Percentiles rank a stretch among this genome's conserved stretches.
These are phyloP conservation scores for Chrysemys picta DNA, from an alignment of 2,113 vertebrate genomes.

Conservation along the genomic window DNA sequence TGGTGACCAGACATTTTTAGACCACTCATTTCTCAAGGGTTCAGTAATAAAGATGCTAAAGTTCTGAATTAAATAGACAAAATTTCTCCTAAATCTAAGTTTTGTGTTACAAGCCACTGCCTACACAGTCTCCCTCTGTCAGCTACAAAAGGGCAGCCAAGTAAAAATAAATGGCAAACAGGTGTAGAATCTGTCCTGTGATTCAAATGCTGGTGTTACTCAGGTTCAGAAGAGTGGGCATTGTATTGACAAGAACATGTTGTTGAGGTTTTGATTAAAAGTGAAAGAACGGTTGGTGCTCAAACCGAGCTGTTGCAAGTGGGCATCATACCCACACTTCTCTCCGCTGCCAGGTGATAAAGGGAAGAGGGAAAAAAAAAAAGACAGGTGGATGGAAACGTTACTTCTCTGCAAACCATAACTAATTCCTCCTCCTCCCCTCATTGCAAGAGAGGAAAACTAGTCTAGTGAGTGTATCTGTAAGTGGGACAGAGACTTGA, in stretches of 20 bases:
- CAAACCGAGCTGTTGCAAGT: too few species aligned
- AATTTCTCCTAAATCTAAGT: too few species aligned
- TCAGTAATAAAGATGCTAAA: too few species aligned
- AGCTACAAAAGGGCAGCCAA: neutral
- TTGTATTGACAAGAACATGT: neutral
- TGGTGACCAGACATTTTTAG: too few species aligned
- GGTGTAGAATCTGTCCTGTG: neutral
- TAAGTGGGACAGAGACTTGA: too few species aligned
- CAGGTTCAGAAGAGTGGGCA: neutral
- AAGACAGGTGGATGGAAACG: neutral
- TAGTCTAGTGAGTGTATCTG: too few species aligned
- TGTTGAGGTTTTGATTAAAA: too few species aligned
- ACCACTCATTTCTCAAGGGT: too few species aligned
- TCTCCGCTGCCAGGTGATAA: neutral
- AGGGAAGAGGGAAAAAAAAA: neutral
- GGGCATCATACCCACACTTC: neutral
- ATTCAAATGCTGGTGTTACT: neutral
- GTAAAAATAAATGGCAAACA: neutral
- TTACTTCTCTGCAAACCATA: neutral
- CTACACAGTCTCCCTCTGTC: neutral
- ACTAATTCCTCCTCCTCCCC: too few species aligned
- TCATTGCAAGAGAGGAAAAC: too few species aligned
- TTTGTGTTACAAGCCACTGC: neutral
- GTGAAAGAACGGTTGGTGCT: too few species aligned
- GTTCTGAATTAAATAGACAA: too few species aligned